Percentiles rank a stretch among this genome's conserved stretches.
Evolutionary conservation across 2,113 vertebrate species (phyloP).

Genomic region (Catharus minimus): DNA sequence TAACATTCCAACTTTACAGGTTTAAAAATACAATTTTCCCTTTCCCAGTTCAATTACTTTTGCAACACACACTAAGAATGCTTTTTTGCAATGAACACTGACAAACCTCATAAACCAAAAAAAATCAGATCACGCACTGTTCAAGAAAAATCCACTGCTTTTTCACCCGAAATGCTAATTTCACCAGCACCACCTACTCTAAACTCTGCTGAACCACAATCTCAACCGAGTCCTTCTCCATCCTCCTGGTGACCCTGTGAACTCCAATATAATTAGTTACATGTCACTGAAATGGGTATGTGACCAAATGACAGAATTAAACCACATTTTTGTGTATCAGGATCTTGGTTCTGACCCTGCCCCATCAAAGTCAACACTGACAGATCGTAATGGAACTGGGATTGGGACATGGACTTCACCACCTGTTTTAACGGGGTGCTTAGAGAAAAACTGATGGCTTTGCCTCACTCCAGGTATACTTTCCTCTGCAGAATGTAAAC

Average conservation of each 20-base stretch:
- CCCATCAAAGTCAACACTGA: neutral
- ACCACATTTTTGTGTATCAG: neutral
- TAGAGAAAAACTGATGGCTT: neutral
- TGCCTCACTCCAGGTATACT: neutral
- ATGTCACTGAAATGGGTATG: neutral
- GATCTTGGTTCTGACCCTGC: neutral
- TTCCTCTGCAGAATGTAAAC: neutral
- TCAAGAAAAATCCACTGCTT: neutral
- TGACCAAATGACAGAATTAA: neutral
- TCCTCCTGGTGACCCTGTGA: neutral
- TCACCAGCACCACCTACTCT: neutral
- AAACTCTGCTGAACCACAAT: neutral
- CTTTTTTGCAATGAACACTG: neutral
- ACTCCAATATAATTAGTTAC: neutral
- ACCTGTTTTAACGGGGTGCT: neutral
- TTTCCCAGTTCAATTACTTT: neutral
- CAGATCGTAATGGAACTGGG: accelerated
- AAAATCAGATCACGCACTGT: neutral
- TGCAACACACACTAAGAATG: neutral
- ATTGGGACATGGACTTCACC: neutral
- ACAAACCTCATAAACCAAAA: neutral
- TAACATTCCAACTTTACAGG: neutral
- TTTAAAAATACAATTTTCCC: neutral
- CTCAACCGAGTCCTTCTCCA: neutral
- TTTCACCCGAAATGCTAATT: neutral